phyloP scores from a whole-genome alignment of 2,888 invertebrate species.

The Acrobasis consociella region DNA sequence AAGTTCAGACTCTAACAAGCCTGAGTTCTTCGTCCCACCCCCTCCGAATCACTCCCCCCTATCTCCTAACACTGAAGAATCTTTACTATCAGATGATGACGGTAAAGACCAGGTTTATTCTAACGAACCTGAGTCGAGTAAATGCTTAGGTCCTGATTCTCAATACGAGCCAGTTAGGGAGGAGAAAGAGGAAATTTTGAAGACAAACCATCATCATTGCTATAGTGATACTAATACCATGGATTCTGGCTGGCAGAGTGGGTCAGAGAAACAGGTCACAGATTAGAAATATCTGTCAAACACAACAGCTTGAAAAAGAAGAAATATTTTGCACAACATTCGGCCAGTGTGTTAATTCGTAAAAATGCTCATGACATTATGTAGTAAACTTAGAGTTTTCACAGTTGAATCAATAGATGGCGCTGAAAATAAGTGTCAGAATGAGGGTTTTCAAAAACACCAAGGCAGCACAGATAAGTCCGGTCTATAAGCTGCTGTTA shows the following conservation, averaged over 20 bases:
- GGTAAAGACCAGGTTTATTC: constrained; percentile 45
- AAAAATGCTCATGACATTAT: too few relatives aligned
- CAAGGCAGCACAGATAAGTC: too few relatives aligned
- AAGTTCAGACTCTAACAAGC: constrained; percentile 54
- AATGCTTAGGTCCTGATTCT: constrained; percentile 70
- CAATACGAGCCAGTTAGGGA: constrained; percentile 71
- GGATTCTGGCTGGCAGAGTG: constrained; percentile 88
- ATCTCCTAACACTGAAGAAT: constrained; percentile 73
- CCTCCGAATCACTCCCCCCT: constrained; percentile 61
- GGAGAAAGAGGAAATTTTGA: constrained; percentile 62
- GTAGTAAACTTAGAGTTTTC: too few relatives aligned
- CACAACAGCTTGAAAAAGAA: too few relatives aligned
- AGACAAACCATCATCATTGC: constrained; percentile 78
- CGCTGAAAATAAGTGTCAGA: too few relatives aligned
- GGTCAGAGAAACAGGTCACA: constrained; percentile 84
- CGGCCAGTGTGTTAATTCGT: too few relatives aligned
- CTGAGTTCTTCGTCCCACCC: constrained; percentile 60
- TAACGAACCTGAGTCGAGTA: constrained; percentile 61
- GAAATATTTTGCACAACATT: too few relatives aligned
- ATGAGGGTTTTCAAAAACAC: too few relatives aligned
- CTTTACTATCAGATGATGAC: constrained; percentile 69
- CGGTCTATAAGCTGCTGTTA: too few relatives aligned
- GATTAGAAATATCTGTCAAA: constrained; percentile 46
- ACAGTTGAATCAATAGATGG: too few relatives aligned
- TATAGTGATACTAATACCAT: constrained; percentile 84